Conservation (phyloP, 92 coral and sea anemone genomes). For the Hydrozoanthus gracilis region DNA sequence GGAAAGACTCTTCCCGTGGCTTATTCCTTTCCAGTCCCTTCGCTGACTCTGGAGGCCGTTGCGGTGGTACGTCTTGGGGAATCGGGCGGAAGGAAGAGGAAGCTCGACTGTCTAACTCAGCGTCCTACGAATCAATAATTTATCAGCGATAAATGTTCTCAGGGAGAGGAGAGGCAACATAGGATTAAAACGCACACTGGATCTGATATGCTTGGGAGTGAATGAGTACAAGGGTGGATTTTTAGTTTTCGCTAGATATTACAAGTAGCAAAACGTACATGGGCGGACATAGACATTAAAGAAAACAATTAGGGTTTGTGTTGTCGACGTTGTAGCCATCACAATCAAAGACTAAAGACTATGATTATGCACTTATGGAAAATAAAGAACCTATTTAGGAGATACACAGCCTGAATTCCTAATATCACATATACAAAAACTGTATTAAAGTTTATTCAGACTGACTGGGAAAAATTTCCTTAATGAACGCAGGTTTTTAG, state of each 20-base stretch:
- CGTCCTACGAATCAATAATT: not conserved
- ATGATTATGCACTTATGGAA: not conserved
- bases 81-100: not conserved
- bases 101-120: not conserved
- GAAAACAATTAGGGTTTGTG: not conserved
- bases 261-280: not conserved
- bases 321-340: not conserved
- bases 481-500: too few species aligned
- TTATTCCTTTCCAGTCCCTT: too few species aligned
- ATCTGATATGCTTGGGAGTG: conserved; percentile 2
- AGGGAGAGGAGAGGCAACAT: not conserved
- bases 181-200: too few species aligned
- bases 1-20: too few species aligned
- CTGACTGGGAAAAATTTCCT: too few species aligned
- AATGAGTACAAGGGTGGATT: not conserved
- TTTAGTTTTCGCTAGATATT: not conserved
- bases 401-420: too few species aligned
- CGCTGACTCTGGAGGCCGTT: too few species aligned
- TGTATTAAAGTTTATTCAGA: too few species aligned
- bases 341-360: not conserved
- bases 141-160: not conserved
- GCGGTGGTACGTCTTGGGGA: too few species aligned
- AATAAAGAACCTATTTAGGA: not conserved
- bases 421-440: too few species aligned
- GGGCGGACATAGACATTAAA: not conserved